A percentile compares a stretch with the other conserved stretches of the same genome.
These are phyloP conservation scores for Epistrophe eligans DNA, from an alignment of 2,888 invertebrate genomes.

Conservation along the genomic window DNA sequence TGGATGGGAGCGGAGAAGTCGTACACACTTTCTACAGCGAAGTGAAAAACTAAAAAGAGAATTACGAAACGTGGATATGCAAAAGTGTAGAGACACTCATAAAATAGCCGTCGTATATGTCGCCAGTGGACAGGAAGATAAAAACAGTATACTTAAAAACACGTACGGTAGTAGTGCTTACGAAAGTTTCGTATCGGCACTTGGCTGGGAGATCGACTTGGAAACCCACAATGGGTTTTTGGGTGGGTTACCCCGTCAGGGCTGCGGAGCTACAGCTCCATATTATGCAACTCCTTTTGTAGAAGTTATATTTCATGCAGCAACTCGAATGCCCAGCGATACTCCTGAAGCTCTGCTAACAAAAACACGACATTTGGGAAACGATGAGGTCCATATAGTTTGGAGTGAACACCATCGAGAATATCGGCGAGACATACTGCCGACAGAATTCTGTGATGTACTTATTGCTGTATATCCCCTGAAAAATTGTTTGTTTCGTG, in stretches of 20 bases:
- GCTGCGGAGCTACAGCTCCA: slow-evolving; percentile 95
- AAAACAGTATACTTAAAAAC: slow-evolving; percentile 95
- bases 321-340: slow-evolving; percentile 97
- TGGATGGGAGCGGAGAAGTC: slow-evolving; percentile 94
- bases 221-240: slow-evolving; percentile 97
- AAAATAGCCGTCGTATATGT: slow-evolving; percentile 99
- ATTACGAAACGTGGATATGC: slow-evolving; percentile 95
- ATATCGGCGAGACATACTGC: slow-evolving; percentile 97
- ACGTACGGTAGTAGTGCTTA: slow-evolving; percentile 96
- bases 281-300: slow-evolving; percentile 97
- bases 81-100: slow-evolving; percentile 95
- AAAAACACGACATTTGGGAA: slow-evolving; percentile 97
- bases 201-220: slow-evolving; percentile 92
- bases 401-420: slow-evolving; percentile 99
- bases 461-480: slow-evolving; percentile 98
- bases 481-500: slow-evolving; percentile 92
- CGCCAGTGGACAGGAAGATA: slow-evolving; percentile 98
- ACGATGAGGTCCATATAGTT: slow-evolving; percentile 99
- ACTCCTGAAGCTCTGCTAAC: slow-evolving; percentile 93
- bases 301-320: slow-evolving; percentile 98
- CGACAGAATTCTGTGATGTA: slow-evolving; percentile 99
- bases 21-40: slow-evolving; percentile 93
- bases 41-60: slow-evolving; percentile 95
- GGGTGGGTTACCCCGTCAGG: slow-evolving; percentile 96
- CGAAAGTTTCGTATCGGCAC: slow-evolving; percentile 90